phyloP scores from a whole-genome alignment of 2,797 vertebrate species.

The Pseudochaenichthys georgianus region DNA sequence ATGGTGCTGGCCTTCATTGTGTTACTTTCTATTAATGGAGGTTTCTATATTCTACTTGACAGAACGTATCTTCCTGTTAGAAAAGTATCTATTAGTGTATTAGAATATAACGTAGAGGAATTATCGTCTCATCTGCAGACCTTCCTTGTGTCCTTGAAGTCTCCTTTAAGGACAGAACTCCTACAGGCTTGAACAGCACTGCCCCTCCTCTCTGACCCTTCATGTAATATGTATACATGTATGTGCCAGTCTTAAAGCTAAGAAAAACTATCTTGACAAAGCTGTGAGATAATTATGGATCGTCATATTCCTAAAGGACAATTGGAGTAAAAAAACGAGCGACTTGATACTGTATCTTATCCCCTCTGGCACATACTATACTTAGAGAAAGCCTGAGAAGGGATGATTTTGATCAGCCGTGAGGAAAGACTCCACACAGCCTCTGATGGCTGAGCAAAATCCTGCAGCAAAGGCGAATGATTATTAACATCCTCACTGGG shows the following conservation, averaged over 20 bases:
- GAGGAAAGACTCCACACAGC: conserved; percentile 28
- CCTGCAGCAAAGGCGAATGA: conserved; percentile 15
- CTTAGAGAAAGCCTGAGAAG: conserved; percentile 46
- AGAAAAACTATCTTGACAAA: conserved; percentile 9
- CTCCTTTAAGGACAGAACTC: conserved; percentile 11
- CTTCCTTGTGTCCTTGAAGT: conserved; percentile 3
- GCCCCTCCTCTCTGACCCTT: conserved; percentile 6
- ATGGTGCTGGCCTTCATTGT: background rate
- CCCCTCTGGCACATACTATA: conserved; percentile 36
- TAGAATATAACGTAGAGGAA: background rate
- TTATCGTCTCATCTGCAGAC: background rate
- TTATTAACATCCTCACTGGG: conserved; percentile 52
- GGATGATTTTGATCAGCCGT: conserved; percentile 68
- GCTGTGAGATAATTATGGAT: conserved; percentile 27
- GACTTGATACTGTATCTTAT: conserved; percentile 44
- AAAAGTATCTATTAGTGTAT: background rate
- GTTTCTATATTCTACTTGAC: background rate
- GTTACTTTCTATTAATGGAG: background rate
- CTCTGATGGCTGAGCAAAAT: conserved; percentile 29
- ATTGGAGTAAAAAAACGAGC: conserved; percentile 34
- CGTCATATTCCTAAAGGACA: conserved; percentile 18
- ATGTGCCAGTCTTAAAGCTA: background rate
- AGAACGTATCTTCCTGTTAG: background rate
- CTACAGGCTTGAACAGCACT: conserved; percentile 6
- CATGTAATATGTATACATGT: conserved; percentile 14